Evolutionary conservation across 2,888 invertebrate genomes (phyloP).

Genomic region (Catocala fraxini): DNA sequence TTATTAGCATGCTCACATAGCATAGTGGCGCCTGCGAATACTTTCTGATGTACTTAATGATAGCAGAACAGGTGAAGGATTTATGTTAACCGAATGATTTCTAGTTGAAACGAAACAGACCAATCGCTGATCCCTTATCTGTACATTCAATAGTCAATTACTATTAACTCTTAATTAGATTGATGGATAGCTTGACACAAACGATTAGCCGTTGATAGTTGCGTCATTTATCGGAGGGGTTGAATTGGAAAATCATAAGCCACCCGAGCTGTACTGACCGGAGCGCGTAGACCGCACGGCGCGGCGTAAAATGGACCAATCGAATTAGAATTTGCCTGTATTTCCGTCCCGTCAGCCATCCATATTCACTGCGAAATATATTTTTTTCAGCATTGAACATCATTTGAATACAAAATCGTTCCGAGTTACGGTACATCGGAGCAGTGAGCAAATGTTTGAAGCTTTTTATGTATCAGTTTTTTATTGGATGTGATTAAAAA

Average conservation of each 20-base stretch:
- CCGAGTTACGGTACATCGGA: constrained; percentile 22
- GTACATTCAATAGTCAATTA: constrained; percentile 27
- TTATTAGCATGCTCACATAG: constrained; percentile 56
- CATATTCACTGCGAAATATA: constrained; percentile 53
- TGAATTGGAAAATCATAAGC: constrained; percentile 17
- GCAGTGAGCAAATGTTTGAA: constrained; percentile 17
- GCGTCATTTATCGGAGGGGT: constrained; percentile 8
- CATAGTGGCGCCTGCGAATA: constrained; percentile 46
- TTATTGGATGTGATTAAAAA: constrained; percentile 15
- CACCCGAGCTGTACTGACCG: constrained; percentile 1
- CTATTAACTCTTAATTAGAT: constrained; percentile 19
- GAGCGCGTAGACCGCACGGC: constrained; percentile 8
- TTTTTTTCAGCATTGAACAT: constrained; percentile 60
- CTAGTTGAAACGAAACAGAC: constrained; percentile 50
- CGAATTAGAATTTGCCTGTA: constrained; percentile 35
- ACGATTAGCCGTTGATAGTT: constrained; percentile 5
- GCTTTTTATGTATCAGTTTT: constrained; percentile 3
- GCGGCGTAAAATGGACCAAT: constrained; percentile 22
- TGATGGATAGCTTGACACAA: constrained; percentile 17
- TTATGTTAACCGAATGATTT: constrained; percentile 49
- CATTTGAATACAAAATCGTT: constrained; percentile 50
- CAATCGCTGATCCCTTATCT: constrained; percentile 42
- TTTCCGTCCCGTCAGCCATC: constrained; percentile 48
- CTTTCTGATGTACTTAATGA: constrained; percentile 70
- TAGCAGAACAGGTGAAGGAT: constrained; percentile 61